Evolutionary conservation across 2,797 vertebrate species (phyloP).

Genomic region (Notamacropus eugenii): DNA sequence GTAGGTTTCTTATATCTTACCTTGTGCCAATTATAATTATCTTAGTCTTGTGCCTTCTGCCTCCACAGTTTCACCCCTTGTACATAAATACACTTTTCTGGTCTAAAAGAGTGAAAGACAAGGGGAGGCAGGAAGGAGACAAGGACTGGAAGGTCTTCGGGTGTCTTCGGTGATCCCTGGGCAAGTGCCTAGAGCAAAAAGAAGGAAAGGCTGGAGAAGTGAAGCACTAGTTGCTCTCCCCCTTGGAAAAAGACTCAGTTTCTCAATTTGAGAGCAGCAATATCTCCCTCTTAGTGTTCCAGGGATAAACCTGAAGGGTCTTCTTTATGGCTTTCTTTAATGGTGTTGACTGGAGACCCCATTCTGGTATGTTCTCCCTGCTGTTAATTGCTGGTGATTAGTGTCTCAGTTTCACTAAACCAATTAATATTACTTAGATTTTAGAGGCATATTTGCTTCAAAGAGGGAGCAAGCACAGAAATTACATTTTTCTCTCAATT

Average conservation of each 20-base stretch:
- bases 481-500: not conserved
- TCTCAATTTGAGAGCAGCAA: not conserved
- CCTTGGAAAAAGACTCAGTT: not conserved
- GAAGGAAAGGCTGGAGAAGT: not conserved
- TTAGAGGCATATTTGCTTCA: not conserved
- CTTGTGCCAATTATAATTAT: accelerated
- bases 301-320: not conserved
- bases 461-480: not conserved
- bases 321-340: not conserved
- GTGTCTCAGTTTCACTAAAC: not conserved
- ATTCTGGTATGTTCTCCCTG: not conserved
- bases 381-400: not conserved
- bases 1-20: not conserved
- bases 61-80: not conserved
- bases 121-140: not conserved
- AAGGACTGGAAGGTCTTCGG: too few species aligned
- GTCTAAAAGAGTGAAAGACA: not conserved
- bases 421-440: not conserved
- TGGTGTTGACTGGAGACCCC: not conserved
- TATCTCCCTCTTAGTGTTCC: not conserved
- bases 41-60: not conserved
- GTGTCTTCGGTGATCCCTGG: not conserved
- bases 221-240: not conserved
- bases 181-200: not conserved
- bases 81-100: not conserved